Conservation (phyloP, 2,888 invertebrate genomes). For the Caenorhabditis japonica region DNA sequence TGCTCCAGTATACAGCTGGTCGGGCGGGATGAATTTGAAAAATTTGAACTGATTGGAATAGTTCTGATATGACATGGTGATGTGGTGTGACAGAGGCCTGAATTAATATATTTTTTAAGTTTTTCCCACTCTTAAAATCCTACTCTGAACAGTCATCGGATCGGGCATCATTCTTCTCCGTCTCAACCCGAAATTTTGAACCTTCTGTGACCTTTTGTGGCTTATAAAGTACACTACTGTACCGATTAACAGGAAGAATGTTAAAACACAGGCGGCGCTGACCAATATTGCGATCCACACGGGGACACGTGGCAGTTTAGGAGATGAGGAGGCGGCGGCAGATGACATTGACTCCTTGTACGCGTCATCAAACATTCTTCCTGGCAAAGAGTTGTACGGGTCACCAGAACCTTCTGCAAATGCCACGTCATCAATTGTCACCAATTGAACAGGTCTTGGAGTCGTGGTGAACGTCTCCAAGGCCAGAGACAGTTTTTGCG, state of each 20-base stretch:
- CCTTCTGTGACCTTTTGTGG: not conserved
- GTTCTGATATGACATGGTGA: not conserved
- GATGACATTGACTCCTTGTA: not conserved
- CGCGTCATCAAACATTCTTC: conserved; percentile 30
- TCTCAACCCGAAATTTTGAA: not conserved
- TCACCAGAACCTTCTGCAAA: conserved; percentile 2
- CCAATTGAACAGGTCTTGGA: conserved; percentile 9
- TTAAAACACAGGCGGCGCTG: conserved; percentile 9
- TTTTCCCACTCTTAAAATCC: not conserved
- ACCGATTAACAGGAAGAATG: conserved; percentile 23
- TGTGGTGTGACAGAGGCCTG: conserved; percentile 10
- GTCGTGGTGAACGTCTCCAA: conserved; percentile 42
- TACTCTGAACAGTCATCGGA: conserved; percentile 40
- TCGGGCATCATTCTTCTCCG: conserved; percentile 18
- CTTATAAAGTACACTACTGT: conserved; percentile 25
- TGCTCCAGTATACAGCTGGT: conserved; percentile 25
- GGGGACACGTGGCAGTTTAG: conserved; percentile 13
- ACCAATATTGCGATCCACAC: conserved; percentile 33
- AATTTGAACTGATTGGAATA: not conserved
- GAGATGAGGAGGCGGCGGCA: not conserved
- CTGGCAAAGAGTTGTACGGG: not conserved
- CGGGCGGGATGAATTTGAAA: conserved; percentile 4
- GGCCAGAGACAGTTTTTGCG: conserved; percentile 36
- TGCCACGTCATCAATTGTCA: conserved; percentile 32
- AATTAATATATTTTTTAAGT: not conserved